Evolutionary conservation across 2,797 vertebrate species (phyloP), one percentile per base, ranked within the genome.

Genomic region (Cyclura pinguis): DNA sequence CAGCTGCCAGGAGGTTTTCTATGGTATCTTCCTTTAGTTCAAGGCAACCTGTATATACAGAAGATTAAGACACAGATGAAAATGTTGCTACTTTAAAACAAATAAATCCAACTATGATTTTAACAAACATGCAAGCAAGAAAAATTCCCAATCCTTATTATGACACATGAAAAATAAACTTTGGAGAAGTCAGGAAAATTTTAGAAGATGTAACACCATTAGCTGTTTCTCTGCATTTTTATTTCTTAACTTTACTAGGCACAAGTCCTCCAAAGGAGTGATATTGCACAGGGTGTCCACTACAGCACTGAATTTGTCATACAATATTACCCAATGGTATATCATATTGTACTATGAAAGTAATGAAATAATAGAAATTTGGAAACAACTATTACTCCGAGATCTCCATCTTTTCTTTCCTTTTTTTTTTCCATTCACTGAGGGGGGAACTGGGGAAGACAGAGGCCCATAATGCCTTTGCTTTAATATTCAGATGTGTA

Each of bases 1-100:
- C 97, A 42, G 97, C 97, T 92, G 97, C 96, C 42, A 98, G 91
- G 16, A 98, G 97, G 84, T 97, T 98, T 94, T 98, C 97, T 92
- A 98, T 98, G 32, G 97, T 98, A 80, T 98, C 97, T 94, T 98
- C 97, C 76, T 97, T 97, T 87, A 98, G 35, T 91, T 98, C 97
- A 90, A 98, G 91, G 47, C 97, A 98, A 74, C 97, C 97, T 98
- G 84, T 88, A 92, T 98, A 80, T 88, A 92, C 1, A 2, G 62
- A 86, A 87, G 0, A 1, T 55, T 72, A 86, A 73, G 80, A 73
- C 38, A 91, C 14, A 90, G 2, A 91, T 13, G 18, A 7, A 42
- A 93, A 38, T 57, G 3, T 87, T 86, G 18, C 22, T 87, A 86
- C n/a, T 2, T 85, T 67, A 91, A 72, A 89, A 47, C 0, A 55